Evolutionary conservation across 2,113 vertebrate species (phyloP).

Genomic region (Erythrocebus patas): DNA sequence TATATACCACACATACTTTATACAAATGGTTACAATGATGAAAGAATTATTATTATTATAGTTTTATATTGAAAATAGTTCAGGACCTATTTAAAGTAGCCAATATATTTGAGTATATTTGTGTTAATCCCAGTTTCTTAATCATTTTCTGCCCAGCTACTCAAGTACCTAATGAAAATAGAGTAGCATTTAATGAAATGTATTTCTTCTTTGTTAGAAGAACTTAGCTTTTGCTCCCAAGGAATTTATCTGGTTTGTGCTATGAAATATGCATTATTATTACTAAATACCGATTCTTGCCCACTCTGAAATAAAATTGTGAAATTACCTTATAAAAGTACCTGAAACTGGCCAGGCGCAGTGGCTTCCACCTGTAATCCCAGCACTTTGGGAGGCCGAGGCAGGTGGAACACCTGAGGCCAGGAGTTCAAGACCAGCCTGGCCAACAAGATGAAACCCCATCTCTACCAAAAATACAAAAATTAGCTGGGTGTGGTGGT

Average conservation of each 20-base stretch:
- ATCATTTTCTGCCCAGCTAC: neutral
- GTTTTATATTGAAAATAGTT: neutral
- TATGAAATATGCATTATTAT: neutral
- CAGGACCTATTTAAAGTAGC: neutral
- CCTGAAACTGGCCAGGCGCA: neutral
- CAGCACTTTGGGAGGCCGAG: too few species aligned
- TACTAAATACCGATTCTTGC: neutral
- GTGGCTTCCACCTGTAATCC: too few species aligned
- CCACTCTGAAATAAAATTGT: conserved; percentile 2
- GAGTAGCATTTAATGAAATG: neutral
- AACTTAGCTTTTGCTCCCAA: neutral
- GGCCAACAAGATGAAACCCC: too few species aligned
- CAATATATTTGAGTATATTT: neutral
- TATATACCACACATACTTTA: neutral
- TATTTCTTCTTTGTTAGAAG: neutral
- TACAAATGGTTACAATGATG: neutral
- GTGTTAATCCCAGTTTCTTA: neutral
- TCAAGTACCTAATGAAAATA: neutral
- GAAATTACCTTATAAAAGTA: neutral
- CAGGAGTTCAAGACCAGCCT: too few species aligned
- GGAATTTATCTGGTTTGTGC: neutral
- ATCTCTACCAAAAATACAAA: too few species aligned
- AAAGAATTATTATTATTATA: neutral
- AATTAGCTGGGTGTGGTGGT: too few species aligned
- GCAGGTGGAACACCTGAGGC: too few species aligned